Base-by-base conservation (phyloP, 2,888 invertebrate species). In the Coleophora deauratella region DNA sequence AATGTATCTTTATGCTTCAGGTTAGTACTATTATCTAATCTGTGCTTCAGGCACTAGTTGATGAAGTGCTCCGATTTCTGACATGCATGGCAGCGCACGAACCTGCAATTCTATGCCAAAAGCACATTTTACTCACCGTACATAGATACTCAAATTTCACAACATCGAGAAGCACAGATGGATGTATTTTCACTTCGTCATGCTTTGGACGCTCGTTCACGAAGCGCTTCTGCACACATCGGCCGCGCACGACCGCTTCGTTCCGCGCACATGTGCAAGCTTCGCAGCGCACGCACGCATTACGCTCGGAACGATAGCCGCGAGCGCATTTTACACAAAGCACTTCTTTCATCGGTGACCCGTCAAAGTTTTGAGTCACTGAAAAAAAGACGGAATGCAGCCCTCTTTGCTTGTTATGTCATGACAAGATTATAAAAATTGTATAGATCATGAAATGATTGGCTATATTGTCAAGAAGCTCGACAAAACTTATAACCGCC, bases 311-410 rank as follows among this genome's bases (percentile, higher is more conserved):
- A 37, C 53, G 71, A 51, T 61, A 81, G 0, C 81, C 82, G 8
- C 72, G 69, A 0, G 73, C 66, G 46, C 85, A 85, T 52, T 74
- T 81, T 2, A 81, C 62, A 49, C 84, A 85, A n/a, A 70, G 64
- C 0, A 81, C 76, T 42, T 81, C 84, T 47, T 72, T 80, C 50
- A 72, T 59, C 4, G 77, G 65, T 0, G 81, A 72, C 1, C 84
- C 84, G 45, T 85, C 81, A 9, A 72, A 51, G 51, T 79, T 79
- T 61, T 78, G 77, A 0, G 84, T 80, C 1, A 81, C 85, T 85
- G 48, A 8, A 50, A 51, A 37, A 10, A 6, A 11, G 9, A 14
- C 12, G 32, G 3, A n/a, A n/a, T n/a, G n/a, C n/a, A n/a, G n/a
- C n/a, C n/a, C n/a, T n/a, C n/a, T n/a, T n/a, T n/a, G n/a, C n/a